phyloP scores from a whole-genome alignment of 2,797 vertebrate species.

The Sorex maritimensis region DNA sequence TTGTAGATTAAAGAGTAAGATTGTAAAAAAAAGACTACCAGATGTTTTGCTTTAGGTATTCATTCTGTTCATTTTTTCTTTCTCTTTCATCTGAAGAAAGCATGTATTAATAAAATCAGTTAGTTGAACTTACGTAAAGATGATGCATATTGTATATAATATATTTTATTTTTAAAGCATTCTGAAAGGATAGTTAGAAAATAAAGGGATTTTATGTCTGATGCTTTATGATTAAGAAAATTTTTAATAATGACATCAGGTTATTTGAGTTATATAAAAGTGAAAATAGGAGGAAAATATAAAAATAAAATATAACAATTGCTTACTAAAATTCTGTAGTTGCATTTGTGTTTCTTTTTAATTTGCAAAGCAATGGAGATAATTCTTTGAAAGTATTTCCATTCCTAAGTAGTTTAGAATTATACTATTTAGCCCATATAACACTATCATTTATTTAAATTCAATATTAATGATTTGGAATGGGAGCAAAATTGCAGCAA shows the following conservation, averaged over 20 bases:
- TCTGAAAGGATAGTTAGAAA: not conserved
- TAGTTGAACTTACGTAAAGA: not conserved
- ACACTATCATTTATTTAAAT: slow-evolving; percentile 75
- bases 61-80: not conserved
- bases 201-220: not conserved
- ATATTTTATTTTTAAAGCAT: slow-evolving; percentile 25
- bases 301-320: slow-evolving; percentile 10
- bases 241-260: not conserved
- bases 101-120: not conserved
- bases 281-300: too few relatives aligned
- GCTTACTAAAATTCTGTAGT: slow-evolving; percentile 3
- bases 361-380: slow-evolving; percentile 51
- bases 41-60: too few relatives aligned
- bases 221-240: slow-evolving; percentile 31
- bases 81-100: not conserved
- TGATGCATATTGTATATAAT: not conserved
- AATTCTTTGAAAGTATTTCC: slow-evolving; percentile 39
- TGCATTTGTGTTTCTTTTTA: slow-evolving; percentile 53
- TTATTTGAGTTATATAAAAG: not conserved
- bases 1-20: not conserved
- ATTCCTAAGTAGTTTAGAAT: slow-evolving; percentile 63
- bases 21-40: not conserved
- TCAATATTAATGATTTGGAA: slow-evolving; percentile 84
- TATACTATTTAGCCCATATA: slow-evolving; percentile 75
- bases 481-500: slow-evolving; percentile 78